phyloP scores from a whole-genome alignment of 2,888 invertebrate species.

The Spialia ferax region DNA sequence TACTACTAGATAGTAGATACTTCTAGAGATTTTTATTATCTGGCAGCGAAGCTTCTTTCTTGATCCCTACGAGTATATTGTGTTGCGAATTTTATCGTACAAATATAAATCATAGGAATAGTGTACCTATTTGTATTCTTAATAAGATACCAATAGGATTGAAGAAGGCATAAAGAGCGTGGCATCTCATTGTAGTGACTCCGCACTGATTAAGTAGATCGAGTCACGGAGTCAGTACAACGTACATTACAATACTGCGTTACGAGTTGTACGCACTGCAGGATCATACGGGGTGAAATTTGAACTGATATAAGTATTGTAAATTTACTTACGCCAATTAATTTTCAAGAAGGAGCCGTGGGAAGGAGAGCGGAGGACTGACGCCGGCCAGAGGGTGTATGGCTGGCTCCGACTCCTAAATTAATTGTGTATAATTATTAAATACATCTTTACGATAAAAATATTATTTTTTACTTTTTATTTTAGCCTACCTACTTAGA shows the following conservation, averaged over 20 bases:
- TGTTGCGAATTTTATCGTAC: not conserved
- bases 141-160: conserved; percentile 19
- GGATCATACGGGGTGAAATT: conserved; percentile 53
- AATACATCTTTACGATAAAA: too few species aligned
- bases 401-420: too few species aligned
- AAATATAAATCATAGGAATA: conserved; percentile 5
- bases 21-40: not conserved
- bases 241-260: conserved; percentile 47
- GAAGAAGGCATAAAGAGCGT: conserved; percentile 31
- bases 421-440: too few species aligned
- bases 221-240: conserved; percentile 44
- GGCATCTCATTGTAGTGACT: conserved; percentile 35
- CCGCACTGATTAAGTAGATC: conserved; percentile 44
- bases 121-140: not conserved
- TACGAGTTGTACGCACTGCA: conserved; percentile 42
- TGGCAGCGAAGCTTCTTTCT: not conserved
- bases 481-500: too few species aligned
- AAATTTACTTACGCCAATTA: too few species aligned
- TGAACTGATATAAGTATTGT: not conserved
- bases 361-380: too few species aligned
- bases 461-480: too few species aligned
- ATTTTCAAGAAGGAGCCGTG: too few species aligned
- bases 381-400: too few species aligned
- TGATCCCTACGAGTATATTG: not conserved
- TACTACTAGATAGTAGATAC: not conserved